Evolutionary conservation across 2,797 vertebrate genomes (phyloP).

Genomic region (Sebastes diaconus): DNA sequence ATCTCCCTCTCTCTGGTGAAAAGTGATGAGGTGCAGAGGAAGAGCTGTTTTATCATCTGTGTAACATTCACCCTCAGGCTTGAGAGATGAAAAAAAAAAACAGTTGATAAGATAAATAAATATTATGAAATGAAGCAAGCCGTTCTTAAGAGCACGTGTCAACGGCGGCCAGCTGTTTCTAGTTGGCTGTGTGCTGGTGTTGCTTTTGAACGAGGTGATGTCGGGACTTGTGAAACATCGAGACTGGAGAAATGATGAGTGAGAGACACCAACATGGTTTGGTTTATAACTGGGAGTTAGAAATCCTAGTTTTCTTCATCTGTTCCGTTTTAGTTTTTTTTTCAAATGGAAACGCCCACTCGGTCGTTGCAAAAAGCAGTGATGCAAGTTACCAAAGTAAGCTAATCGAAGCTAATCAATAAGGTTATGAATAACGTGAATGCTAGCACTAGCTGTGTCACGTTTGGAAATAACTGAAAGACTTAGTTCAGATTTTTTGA

Average conservation of each 20-base stretch:
- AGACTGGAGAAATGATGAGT: slow-evolving; percentile 21
- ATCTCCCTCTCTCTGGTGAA: slow-evolving; percentile 64
- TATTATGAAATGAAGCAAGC: slow-evolving; percentile 61
- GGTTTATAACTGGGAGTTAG: slow-evolving; percentile 11
- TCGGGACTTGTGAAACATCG: slow-evolving; percentile 34
- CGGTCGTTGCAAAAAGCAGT: too few species aligned
- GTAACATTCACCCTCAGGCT: slow-evolving; percentile 44
- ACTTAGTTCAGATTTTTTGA: too few species aligned
- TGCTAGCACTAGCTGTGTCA: too few species aligned
- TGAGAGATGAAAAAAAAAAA: slow-evolving; percentile 22
- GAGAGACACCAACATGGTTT: background rate
- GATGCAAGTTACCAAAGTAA: too few species aligned
- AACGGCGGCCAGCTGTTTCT: slow-evolving; percentile 10
- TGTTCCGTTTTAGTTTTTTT: too few species aligned
- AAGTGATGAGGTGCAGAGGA: slow-evolving; percentile 44
- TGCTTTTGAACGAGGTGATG: slow-evolving; percentile 32
- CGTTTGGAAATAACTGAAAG: too few species aligned
- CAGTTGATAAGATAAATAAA: slow-evolving; percentile 56
- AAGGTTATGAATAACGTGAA: too few species aligned
- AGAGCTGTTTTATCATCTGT: slow-evolving; percentile 71
- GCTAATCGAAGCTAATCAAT: too few species aligned
- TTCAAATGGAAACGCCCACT: too few species aligned
- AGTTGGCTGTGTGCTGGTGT: slow-evolving; percentile 17
- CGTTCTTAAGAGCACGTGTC: slow-evolving; percentile 27
- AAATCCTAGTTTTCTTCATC: slow-evolving; percentile 13